Percentiles rank a stretch among this genome's conserved stretches.
Conservation (phyloP, 2,797 vertebrate species). For the Anguilla marmorata region DNA sequence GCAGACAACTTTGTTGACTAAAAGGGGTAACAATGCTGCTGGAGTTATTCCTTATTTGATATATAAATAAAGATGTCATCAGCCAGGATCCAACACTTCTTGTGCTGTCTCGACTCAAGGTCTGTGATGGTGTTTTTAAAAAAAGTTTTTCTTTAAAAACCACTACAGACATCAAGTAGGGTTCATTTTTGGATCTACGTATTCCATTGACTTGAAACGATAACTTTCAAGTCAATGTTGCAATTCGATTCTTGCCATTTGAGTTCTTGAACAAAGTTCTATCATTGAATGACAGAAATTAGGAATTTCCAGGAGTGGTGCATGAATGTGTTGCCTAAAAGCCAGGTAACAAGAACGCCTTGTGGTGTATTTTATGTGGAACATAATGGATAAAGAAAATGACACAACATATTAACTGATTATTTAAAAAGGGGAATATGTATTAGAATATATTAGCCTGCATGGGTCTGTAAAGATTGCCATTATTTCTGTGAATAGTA, state of each 20-base stretch:
- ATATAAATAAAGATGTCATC: neutral
- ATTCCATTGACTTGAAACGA: neutral
- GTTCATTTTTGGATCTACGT: neutral
- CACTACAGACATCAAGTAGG: neutral
- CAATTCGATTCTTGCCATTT: neutral
- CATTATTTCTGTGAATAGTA: slow-evolving; percentile 4
- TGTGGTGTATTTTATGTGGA: neutral
- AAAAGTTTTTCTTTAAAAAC: neutral
- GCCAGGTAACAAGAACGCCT: neutral
- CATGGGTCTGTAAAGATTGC: neutral
- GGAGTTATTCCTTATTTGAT: neutral
- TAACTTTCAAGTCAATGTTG: neutral
- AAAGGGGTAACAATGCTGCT: neutral
- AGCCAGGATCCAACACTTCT: too few species aligned
- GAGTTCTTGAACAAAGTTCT: neutral
- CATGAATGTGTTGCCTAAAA: neutral
- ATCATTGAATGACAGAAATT: neutral
- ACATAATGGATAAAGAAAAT: neutral
- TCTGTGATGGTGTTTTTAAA: neutral
- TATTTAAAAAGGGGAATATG: neutral
- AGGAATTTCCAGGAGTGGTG: neutral
- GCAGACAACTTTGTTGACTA: neutral
- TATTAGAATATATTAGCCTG: slow-evolving; percentile 7
- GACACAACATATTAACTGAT: neutral
- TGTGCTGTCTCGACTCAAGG: neutral